Percentiles rank a stretch among this genome's conserved stretches.
Conservation (phyloP, 1,140 invertebrate species). For the Ditylenchus dipsaci region DNA sequence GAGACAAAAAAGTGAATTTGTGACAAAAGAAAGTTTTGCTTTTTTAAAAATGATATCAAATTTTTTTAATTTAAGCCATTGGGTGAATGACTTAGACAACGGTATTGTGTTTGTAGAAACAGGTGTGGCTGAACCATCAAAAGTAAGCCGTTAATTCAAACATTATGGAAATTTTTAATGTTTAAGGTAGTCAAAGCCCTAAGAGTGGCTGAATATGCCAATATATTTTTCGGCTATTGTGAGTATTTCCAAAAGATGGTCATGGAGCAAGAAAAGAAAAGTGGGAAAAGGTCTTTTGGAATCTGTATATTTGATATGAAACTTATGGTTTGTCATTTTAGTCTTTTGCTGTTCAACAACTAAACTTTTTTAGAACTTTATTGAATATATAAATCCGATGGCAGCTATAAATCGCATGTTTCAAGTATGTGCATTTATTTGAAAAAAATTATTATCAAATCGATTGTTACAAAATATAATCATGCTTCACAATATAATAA, state of each 20-base stretch:
- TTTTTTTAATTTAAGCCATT: conserved; percentile 5
- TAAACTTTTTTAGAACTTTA: background rate
- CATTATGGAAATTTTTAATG: too few species aligned
- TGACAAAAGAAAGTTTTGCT: too few species aligned
- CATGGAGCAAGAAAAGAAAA: conserved; percentile 30
- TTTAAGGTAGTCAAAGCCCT: conserved; percentile 36
- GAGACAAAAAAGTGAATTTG: too few species aligned
- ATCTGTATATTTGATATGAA: conserved; percentile 49
- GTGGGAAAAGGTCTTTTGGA: conserved; percentile 34
- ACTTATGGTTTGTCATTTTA: conserved; percentile 9
- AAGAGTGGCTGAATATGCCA: background rate
- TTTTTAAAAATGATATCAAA: too few species aligned
- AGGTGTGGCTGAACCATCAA: conserved; percentile 34
- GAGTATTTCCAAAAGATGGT: conserved; percentile 45
- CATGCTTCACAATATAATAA: too few species aligned
- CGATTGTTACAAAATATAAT: too few species aligned
- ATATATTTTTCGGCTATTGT: conserved; percentile 43
- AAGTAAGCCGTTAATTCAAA: conserved; percentile 30
- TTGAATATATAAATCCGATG: conserved; percentile 41
- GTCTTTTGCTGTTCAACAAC: background rate
- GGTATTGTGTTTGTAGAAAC: conserved; percentile 46
- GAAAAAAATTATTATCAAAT: background rate
- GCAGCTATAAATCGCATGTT: conserved; percentile 42
- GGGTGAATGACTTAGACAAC: conserved; percentile 40
- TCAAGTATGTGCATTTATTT: conserved; percentile 15